Conservation (phyloP, 2,797 vertebrate species). For the Cyprinodon diabolis region DNA sequence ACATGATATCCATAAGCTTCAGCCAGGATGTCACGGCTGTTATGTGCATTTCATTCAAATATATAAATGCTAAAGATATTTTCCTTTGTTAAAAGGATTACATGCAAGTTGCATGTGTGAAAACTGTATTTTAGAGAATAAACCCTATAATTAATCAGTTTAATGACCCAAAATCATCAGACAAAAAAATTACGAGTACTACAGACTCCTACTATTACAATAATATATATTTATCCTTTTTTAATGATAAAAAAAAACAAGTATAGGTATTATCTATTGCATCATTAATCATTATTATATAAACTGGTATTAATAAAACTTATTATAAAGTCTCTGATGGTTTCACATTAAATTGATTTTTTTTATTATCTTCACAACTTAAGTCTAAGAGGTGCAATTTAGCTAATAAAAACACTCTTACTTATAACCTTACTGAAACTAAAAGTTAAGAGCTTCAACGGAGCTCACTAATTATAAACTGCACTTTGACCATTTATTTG, state of each 20-base stretch:
- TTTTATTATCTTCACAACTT: slow-evolving; percentile 45
- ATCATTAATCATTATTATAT: not conserved
- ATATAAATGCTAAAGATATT: not conserved
- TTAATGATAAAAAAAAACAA: too few species aligned
- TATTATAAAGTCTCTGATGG: not conserved
- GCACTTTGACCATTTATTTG: slow-evolving; percentile 63
- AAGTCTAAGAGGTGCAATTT: slow-evolving; percentile 18
- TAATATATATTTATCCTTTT: not conserved
- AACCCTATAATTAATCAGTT: not conserved
- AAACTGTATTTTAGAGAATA: not conserved
- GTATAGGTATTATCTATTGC: not conserved
- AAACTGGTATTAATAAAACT: not conserved
- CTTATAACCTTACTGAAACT: slow-evolving; percentile 44
- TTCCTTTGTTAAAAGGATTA: not conserved
- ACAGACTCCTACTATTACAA: too few species aligned
- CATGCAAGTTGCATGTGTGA: not conserved
- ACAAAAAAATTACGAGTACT: not conserved
- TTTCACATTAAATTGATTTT: slow-evolving; percentile 48
- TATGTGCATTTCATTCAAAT: not conserved
- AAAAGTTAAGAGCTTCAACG: slow-evolving; percentile 43
- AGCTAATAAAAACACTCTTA: slow-evolving; percentile 2
- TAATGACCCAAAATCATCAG: too few species aligned
- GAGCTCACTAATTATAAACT: slow-evolving; percentile 51
- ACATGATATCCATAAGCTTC: not conserved
- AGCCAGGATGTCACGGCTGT: not conserved